phyloP scores from a whole-genome alignment of 2,113 vertebrate species.

The Pleuronectes platessa region DNA sequence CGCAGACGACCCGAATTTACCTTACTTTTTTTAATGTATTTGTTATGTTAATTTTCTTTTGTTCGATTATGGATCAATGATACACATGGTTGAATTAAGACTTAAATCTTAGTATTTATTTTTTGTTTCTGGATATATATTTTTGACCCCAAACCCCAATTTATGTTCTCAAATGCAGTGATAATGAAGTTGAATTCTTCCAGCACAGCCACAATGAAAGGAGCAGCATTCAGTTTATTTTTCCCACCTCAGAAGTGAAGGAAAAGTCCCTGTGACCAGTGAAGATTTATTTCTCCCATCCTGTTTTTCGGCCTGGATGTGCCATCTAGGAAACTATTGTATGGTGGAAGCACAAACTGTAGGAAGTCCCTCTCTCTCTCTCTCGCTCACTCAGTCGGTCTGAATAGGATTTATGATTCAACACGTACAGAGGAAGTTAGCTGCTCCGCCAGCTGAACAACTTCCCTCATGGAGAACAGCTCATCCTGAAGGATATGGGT shows the following conservation, averaged over 20 bases:
- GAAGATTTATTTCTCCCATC: conserved; percentile 67
- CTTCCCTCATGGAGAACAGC: conserved; percentile 60
- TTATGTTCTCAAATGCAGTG: neutral
- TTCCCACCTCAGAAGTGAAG: conserved; percentile 10
- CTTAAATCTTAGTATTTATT: too few relatives aligned
- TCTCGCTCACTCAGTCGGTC: conserved; percentile 19
- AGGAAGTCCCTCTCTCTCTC: conserved; percentile 62
- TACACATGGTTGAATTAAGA: too few relatives aligned
- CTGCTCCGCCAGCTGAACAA: conserved; percentile 64
- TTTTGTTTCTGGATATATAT: too few relatives aligned
- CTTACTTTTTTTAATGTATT: too few relatives aligned
- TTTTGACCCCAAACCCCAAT: too few relatives aligned
- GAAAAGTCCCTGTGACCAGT: conserved; percentile 44
- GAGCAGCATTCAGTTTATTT: conserved; percentile 5
- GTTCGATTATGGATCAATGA: too few relatives aligned
- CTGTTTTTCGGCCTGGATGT: conserved; percentile 74
- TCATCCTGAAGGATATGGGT: conserved; percentile 53
- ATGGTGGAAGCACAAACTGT: conserved; percentile 57
- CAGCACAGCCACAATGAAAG: neutral
- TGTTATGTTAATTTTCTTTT: too few relatives aligned
- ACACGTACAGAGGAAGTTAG: conserved; percentile 67
- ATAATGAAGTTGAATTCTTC: conserved; percentile 1
- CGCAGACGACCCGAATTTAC: too few relatives aligned
- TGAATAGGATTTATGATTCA: conserved; percentile 60
- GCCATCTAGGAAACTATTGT: conserved; percentile 69